Percentiles rank a stretch among this genome's conserved stretches.
Evolutionary conservation across 2,888 invertebrate genomes (phyloP).

Genomic region (Eudemis profundana): DNA sequence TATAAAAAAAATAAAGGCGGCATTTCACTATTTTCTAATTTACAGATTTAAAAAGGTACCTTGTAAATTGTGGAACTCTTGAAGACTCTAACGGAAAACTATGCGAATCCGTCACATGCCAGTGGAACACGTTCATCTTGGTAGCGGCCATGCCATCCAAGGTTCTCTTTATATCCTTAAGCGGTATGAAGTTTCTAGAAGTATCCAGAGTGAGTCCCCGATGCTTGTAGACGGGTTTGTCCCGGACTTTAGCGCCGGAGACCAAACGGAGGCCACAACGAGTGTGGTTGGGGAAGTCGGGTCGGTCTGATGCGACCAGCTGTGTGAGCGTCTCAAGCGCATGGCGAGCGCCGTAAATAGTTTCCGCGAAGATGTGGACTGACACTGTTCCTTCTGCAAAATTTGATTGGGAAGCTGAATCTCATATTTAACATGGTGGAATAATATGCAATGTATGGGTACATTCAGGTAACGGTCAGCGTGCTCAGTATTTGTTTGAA

Average conservation of each 20-base stretch:
- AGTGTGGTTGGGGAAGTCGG: conserved; percentile 57
- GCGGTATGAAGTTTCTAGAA: conserved; percentile 93
- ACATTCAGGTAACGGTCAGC: too few relatives aligned
- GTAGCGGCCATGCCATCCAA: conserved; percentile 94
- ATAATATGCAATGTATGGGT: too few relatives aligned
- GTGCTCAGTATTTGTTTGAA: too few relatives aligned
- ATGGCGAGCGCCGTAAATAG: conserved; percentile 90
- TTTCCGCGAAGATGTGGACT: conserved; percentile 84
- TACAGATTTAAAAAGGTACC: conserved; percentile 76
- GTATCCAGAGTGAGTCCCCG: conserved; percentile 96
- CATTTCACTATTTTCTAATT: too few relatives aligned
- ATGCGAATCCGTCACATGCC: conserved; percentile 96
- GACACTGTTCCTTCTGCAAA: conserved; percentile 76
- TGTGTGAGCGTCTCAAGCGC: conserved; percentile 91
- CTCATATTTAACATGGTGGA: too few relatives aligned
- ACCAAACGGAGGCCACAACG: conserved; percentile 86
- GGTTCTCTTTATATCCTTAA: conserved; percentile 88
- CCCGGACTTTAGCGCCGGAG: conserved; percentile 87
- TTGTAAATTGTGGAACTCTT: conserved; percentile 90
- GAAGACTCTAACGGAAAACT: conserved; percentile 94
- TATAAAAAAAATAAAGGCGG: too few relatives aligned
- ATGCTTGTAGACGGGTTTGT: conserved; percentile 92
- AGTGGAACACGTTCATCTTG: conserved; percentile 97
- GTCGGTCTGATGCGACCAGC: conserved; percentile 78
- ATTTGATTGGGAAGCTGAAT: too few relatives aligned